phyloP scores from a whole-genome alignment of 1,140 invertebrate genomes.

The Listronotus bonariensis region DNA sequence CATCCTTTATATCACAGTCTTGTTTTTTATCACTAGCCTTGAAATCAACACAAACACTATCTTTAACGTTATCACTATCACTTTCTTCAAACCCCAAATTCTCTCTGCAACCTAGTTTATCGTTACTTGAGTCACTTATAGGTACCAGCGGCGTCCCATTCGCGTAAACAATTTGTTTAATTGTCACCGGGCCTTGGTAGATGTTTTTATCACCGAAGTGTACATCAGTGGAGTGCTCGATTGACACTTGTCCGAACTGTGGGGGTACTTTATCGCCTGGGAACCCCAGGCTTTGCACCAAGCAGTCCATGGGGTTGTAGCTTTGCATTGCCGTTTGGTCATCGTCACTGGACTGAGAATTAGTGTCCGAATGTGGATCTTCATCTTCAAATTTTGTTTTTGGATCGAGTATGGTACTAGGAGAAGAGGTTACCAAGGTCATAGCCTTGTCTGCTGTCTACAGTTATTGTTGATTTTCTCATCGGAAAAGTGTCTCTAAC shows the following conservation, averaged over 20 bases:
- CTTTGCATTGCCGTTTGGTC: neutral
- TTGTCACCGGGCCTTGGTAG: conserved; percentile 68
- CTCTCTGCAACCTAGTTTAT: conserved; percentile 5
- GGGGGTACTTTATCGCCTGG: conserved; percentile 21
- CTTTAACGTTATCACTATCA: neutral
- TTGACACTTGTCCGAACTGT: conserved; percentile 61
- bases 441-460: conserved; percentile 1
- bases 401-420: neutral
- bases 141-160: conserved; percentile 31
- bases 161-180: conserved; percentile 65
- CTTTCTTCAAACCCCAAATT: conserved; percentile 26
- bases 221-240: conserved; percentile 65
- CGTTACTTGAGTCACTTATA: neutral
- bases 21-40: conserved; percentile 1
- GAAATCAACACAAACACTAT: conserved; percentile 3
- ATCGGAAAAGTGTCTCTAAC: too few species aligned
- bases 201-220: conserved; percentile 69
- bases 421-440: conserved; percentile 8
- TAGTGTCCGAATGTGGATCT: neutral
- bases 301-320: neutral
- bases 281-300: conserved; percentile 3
- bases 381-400: neutral
- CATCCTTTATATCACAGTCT: neutral
- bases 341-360: neutral
- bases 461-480: too few species aligned